Evolutionary conservation across 1,140 invertebrate species (phyloP), one percentile per base, ranked within the genome.

Genomic region (Ceratoteleas bidentatus): DNA sequence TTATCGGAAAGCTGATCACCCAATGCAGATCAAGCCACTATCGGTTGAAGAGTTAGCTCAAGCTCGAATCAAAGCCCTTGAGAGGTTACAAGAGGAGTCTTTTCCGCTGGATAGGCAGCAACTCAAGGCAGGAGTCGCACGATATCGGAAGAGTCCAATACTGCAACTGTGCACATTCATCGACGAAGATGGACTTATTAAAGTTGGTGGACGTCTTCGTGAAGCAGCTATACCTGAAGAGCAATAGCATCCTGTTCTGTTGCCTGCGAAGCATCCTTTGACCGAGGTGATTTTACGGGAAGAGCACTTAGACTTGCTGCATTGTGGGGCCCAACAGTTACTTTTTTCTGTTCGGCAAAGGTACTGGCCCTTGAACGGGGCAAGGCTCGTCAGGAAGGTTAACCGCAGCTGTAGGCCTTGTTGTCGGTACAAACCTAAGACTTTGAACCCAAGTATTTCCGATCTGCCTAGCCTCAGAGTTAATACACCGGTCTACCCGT

Each of bases 301-400:
- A 24, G 24, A 24, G 24, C 54, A 58, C 3, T 4, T 58, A 0
- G 32, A 11, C n/a, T 24, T 60, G 0, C 13, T n/a, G 9, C 57
- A 60, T 13, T 60, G 40, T 33, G 57, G 57, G 3, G 10, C 40
- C 5, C 57, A 60, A 14, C 57, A 60, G 14, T 38, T 60, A 3
- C 11, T 60, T 3, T 47, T n/a, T 10, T 2, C 40, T 0, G 11
- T 45, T n/a, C 15, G 57, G 0, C 16, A 33, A 2, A 45, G 6
- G 10, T 60, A 47, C 13, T 60, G 57, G 57, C 57, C 40, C 5
- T n/a, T 60, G 9, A 6, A 15, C n/a, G 57, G 57, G 0, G 24
- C 9, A 0, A 8, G 43, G 1, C 16, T 32, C 32, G 57, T 43
- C 4, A 40, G 57, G 8, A 60, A 60, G 11, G 43, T 60, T 33